These are phyloP conservation scores for Eupelmus urozonus DNA, from an alignment of 2,888 invertebrate genomes.

Conservation along the genomic window DNA sequence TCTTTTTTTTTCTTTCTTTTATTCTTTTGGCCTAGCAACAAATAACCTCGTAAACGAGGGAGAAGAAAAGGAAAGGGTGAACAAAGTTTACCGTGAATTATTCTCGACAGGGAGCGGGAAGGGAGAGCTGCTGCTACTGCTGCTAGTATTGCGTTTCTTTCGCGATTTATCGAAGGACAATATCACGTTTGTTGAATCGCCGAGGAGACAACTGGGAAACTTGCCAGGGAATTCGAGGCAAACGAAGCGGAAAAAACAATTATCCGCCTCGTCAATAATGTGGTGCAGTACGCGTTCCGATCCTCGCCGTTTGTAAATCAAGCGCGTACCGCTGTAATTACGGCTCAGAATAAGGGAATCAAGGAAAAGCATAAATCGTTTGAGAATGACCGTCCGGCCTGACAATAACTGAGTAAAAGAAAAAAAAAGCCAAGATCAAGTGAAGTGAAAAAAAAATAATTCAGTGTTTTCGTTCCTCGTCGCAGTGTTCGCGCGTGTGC, in stretches of 20 bases:
- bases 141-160: constrained; percentile 35
- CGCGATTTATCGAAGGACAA: constrained; percentile 47
- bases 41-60: background rate
- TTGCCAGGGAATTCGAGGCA: constrained; percentile 50
- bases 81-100: constrained; percentile 31
- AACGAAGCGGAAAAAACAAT: constrained; percentile 47
- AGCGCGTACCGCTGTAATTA: constrained; percentile 19
- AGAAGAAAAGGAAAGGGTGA: background rate
- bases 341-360: constrained; percentile 3
- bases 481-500: background rate
- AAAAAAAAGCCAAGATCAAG: background rate
- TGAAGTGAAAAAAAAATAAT: constrained; percentile 41
- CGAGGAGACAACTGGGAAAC: constrained; percentile 52
- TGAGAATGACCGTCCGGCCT: constrained; percentile 35
- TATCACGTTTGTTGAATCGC: constrained; percentile 43
- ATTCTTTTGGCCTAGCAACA: constrained; percentile 38
- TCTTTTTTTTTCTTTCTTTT: no score
- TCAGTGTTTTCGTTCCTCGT: constrained; percentile 11
- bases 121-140: background rate
- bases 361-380: constrained; percentile 11
- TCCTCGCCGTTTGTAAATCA: constrained; percentile 36
- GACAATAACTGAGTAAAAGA: constrained; percentile 39
- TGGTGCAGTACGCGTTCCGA: background rate
- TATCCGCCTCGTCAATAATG: constrained; percentile 38
- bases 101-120: background rate